A percentile compares a stretch with the other conserved stretches of the same genome.
Conservation (phyloP, 2,888 invertebrate genomes). For the Xiphydria camelus region DNA sequence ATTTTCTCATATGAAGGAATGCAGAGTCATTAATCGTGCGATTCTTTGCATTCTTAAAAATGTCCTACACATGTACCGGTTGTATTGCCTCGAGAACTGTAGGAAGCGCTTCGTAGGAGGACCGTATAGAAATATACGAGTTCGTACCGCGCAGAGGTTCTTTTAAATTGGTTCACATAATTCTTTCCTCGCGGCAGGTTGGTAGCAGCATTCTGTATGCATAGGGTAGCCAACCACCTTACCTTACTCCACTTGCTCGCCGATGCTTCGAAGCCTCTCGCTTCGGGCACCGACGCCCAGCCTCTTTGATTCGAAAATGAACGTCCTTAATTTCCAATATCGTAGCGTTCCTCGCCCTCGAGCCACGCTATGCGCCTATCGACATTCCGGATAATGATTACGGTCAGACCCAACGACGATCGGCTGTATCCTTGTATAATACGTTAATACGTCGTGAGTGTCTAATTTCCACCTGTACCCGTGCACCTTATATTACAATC, state of each 20-base stretch:
- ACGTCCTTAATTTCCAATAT: constrained; percentile 38
- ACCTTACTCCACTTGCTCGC: constrained; percentile 25
- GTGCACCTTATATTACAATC: too few species aligned
- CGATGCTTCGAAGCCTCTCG: too few species aligned
- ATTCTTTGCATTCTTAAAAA: too few species aligned
- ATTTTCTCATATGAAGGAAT: too few species aligned
- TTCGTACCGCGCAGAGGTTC: too few species aligned
- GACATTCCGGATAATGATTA: constrained; percentile 17
- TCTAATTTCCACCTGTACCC: constrained; percentile 30
- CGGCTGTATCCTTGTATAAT: constrained; percentile 11
- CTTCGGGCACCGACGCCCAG: constrained; percentile 25
- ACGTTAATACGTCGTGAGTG: constrained; percentile 25
- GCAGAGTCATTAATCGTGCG: too few species aligned
- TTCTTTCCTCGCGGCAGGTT: constrained; percentile 43
- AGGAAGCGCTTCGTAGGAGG: too few species aligned
- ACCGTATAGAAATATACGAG: too few species aligned
- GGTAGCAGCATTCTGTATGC: constrained; percentile 56
- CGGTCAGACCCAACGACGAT: constrained; percentile 9
- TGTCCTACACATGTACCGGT: too few species aligned
- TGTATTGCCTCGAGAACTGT: too few species aligned
- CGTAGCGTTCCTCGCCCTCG: constrained; percentile 27
- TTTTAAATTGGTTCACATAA: constrained; percentile 52
- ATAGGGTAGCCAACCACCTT: constrained; percentile 51
- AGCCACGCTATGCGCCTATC: constrained; percentile 20
- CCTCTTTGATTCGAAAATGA: constrained; percentile 37